Evolutionary conservation across 2,888 invertebrate genomes (phyloP).

Genomic region (Lathronympha strigana): DNA sequence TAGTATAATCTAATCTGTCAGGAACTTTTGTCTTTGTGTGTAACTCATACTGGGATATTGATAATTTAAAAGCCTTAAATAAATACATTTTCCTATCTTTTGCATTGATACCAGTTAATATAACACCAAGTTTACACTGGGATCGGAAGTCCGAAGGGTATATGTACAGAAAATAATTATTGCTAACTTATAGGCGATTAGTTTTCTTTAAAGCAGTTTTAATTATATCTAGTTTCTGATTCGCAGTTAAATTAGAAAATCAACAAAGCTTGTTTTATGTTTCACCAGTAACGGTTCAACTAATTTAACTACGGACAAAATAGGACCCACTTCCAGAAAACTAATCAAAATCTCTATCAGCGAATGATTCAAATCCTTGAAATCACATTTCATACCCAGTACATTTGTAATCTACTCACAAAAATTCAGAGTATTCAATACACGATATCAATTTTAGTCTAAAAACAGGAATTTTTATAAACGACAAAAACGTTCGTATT

Average conservation of each 20-base stretch:
- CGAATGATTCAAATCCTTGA: conserved; percentile 49
- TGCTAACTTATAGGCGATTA: conserved; percentile 49
- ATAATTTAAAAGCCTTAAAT: conserved; percentile 38
- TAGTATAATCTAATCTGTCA: conserved; percentile 49
- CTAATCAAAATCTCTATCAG: conserved; percentile 53
- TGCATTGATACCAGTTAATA: conserved; percentile 31
- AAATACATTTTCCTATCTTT: conserved; percentile 41
- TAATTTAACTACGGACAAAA: conserved; percentile 27
- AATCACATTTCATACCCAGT: conserved; percentile 74
- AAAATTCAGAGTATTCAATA: conserved; percentile 76
- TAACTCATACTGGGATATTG: conserved; percentile 42
- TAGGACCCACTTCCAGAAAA: conserved; percentile 53
- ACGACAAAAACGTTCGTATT: conserved; percentile 70
- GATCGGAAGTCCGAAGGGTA: conserved; percentile 32
- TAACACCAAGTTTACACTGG: conserved; percentile 38
- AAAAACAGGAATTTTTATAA: conserved; percentile 74
- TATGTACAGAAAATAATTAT: conserved; percentile 42
- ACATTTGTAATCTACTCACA: conserved; percentile 72
- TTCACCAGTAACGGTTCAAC: not conserved
- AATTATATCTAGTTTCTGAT: conserved; percentile 41
- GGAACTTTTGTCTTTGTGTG: conserved; percentile 54
- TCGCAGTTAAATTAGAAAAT: conserved; percentile 20
- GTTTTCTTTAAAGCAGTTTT: conserved; percentile 55
- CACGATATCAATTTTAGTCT: conserved; percentile 72
- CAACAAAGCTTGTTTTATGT: not conserved